Conservation (phyloP, 2,888 invertebrate genomes). For the Pegoplata infirma region DNA sequence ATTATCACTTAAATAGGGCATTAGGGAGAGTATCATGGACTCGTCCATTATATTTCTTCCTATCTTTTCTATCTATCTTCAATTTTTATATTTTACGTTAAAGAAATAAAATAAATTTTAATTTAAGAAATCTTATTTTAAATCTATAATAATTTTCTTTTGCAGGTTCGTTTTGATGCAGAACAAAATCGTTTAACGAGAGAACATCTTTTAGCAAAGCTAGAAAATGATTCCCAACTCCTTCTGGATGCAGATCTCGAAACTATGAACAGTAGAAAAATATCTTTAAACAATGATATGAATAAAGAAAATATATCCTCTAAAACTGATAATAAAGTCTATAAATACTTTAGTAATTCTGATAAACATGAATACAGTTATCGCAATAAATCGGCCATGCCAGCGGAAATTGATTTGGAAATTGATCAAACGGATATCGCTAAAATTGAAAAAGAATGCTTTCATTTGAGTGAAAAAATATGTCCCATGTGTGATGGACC, state of each 20-base stretch:
- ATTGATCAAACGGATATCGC: constrained; percentile 66
- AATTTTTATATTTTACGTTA: too few species aligned
- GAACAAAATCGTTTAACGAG: constrained; percentile 74
- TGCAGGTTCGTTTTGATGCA: constrained; percentile 72
- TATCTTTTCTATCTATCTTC: too few species aligned
- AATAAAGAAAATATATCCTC: constrained; percentile 49
- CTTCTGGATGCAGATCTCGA: constrained; percentile 35
- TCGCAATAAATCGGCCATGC: constrained; percentile 42
- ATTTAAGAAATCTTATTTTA: not conserved
- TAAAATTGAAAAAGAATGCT: constrained; percentile 72
- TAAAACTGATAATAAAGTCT: constrained; percentile 72
- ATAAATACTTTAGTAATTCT: constrained; percentile 77
- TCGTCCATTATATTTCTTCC: too few species aligned
- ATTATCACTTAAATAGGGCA: too few species aligned
- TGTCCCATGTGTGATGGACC: constrained; percentile 74
- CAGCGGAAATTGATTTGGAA: constrained; percentile 68
- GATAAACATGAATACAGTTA: constrained; percentile 73
- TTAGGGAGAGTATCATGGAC: too few species aligned
- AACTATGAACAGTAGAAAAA: constrained; percentile 7
- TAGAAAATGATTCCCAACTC: constrained; percentile 73
- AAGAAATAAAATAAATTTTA: too few species aligned
- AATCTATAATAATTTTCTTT: not conserved
- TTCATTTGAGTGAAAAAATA: constrained; percentile 72
- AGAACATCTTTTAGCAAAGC: constrained; percentile 72
- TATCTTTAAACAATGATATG: not conserved